Conservation (phyloP, 2,797 vertebrate genomes). For the Lutra lutra region DNA sequence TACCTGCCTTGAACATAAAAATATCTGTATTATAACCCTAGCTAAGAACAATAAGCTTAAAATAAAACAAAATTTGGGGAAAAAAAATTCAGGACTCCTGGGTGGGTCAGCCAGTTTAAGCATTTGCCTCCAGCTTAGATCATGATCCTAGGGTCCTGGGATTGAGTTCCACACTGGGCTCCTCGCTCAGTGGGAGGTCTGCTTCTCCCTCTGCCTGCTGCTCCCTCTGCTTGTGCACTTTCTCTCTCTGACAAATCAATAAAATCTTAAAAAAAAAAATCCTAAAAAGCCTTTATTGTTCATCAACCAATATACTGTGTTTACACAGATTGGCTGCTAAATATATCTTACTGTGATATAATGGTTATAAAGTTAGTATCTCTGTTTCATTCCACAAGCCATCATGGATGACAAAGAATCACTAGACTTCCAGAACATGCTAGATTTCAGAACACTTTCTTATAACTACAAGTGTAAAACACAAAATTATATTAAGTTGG, state of each 20-base stretch:
- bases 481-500: slow-evolving; percentile 30
- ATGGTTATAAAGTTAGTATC: slow-evolving; percentile 28
- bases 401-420: not conserved
- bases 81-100: not conserved
- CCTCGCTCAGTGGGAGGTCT: not conserved
- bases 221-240: not conserved
- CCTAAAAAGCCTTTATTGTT: slow-evolving; percentile 9
- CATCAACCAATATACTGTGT: not conserved
- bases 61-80: not conserved
- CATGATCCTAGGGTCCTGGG: not conserved
- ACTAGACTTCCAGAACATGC: not conserved
- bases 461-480: slow-evolving; percentile 29
- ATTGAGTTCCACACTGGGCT: not conserved
- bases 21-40: not conserved
- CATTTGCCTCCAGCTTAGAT: not conserved
- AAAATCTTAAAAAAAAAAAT: not conserved
- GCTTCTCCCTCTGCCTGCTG: not conserved
- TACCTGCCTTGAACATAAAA: not conserved
- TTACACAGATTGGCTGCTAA: not conserved
- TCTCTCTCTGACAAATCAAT: not conserved
- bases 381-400: not conserved
- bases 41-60: not conserved
- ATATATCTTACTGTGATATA: not conserved
- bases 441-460: slow-evolving; percentile 42
- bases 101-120: not conserved